phyloP scores from a whole-genome alignment of 1,140 invertebrate genomes.

The Prorops nasuta region DNA sequence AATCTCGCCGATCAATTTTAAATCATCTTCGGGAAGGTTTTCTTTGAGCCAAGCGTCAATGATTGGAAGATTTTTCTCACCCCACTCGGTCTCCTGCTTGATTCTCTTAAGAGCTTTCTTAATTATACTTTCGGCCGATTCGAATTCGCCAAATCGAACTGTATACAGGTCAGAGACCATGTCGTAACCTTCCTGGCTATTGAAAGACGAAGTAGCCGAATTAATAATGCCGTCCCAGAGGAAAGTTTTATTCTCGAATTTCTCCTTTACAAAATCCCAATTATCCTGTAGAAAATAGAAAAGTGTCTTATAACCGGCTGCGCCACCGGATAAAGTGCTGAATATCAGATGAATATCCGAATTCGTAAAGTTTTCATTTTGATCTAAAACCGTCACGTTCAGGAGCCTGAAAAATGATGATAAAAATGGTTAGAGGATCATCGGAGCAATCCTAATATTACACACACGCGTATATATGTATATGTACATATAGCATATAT shows the following conservation, averaged over 20 bases:
- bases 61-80: slow-evolving; percentile 66
- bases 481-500: not conserved
- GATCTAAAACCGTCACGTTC: slow-evolving; percentile 65
- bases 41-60: slow-evolving; percentile 68
- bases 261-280: slow-evolving; percentile 65
- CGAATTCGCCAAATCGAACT: slow-evolving; percentile 62
- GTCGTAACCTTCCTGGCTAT: slow-evolving; percentile 67
- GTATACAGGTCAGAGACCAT: slow-evolving; percentile 65
- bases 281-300: slow-evolving; percentile 68
- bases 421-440: slow-evolving; percentile 4
- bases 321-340: slow-evolving; percentile 66
- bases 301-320: slow-evolving; percentile 67
- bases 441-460: too few species aligned
- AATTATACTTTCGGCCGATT: slow-evolving; percentile 65
- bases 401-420: slow-evolving; percentile 54
- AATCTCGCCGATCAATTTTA: too few species aligned
- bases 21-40: slow-evolving; percentile 55
- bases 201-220: slow-evolving; percentile 69
- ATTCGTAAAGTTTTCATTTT: slow-evolving; percentile 69
- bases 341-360: slow-evolving; percentile 72
- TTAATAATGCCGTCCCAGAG: slow-evolving; percentile 72
- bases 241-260: slow-evolving; percentile 65
- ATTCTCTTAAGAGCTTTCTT: slow-evolving; percentile 68
- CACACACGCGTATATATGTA: too few species aligned
- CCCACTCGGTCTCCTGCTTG: slow-evolving; percentile 69